Base-by-base conservation (phyloP, 2,888 invertebrate genomes). In the Palloptera scutellata region DNA sequence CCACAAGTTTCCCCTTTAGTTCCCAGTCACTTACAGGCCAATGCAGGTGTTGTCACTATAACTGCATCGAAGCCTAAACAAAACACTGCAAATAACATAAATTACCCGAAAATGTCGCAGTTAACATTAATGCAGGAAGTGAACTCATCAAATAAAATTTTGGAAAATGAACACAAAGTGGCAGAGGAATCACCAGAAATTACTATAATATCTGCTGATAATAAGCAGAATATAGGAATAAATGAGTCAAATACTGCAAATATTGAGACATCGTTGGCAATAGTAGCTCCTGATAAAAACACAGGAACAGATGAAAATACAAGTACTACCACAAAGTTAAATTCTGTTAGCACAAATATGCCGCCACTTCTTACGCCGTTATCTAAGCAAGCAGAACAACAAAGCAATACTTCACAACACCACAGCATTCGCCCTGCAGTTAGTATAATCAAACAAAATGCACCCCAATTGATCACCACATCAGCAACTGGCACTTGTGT, bases 21-120 rank as follows among this genome's bases (percentile, higher is more conserved):
- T n/a, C 68, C 70, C 20, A 52, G 64, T 1, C 72, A 66, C 45
- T 82, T 88, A 0, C 88, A 88, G 73, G 76, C 88, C 13, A 89
- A 90, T 0, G 87, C 90, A 88, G 76, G 88, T 85, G 69, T 88
- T 87, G 77, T 80, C 8, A 80, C 81, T 40, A 82, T 81, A 61
- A 80, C 77, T 12, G 76, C 76, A 64, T 76, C 75, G 9, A 81
- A 77, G 70, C 67, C 75, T 10, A 78, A 74, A 55, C 61, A 61
- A 42, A 61, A 15, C 19, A 41, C 55, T 19, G 41, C 58, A 12
- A 6, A 52, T 15, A 40, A 51, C n/a, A 52, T 58, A 30, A 57
- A 51, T 51, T 20, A 43, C 20, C n/a, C 42, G 54, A 66, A 61
- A n/a, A 66, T 57, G 41, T 20, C 63, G 3, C 42, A 63, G 43